Evolutionary conservation across 2,113 vertebrate genomes (phyloP).

Genomic region (Seriola rivoliana): DNA sequence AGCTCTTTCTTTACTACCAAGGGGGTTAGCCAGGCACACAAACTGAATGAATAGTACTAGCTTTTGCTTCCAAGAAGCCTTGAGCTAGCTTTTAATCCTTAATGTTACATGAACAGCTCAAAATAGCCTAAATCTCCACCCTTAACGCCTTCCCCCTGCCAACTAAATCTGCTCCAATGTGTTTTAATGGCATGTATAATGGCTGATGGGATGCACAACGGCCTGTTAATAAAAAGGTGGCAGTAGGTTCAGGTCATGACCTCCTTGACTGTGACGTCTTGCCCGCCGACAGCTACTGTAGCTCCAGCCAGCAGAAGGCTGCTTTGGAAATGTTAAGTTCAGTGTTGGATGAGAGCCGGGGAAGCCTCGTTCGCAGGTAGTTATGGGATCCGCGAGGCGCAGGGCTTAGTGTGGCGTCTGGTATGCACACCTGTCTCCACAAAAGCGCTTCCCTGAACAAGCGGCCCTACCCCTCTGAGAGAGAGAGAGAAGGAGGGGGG

Average conservation of each 20-base stretch:
- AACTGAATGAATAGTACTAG: slow-evolving; percentile 46
- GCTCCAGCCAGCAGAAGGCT: slow-evolving; percentile 18
- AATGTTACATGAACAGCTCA: slow-evolving; percentile 73
- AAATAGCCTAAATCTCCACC: slow-evolving; percentile 73
- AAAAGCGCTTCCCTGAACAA: slow-evolving; percentile 56
- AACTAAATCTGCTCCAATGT: slow-evolving; percentile 43
- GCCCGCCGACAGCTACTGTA: slow-evolving; percentile 36
- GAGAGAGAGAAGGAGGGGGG: slow-evolving; percentile 26
- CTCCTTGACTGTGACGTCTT: slow-evolving; percentile 11
- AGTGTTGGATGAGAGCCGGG: slow-evolving; percentile 53
- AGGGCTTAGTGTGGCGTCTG: slow-evolving; percentile 75
- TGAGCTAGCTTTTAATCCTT: slow-evolving; percentile 72
- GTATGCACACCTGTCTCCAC: slow-evolving; percentile 86
- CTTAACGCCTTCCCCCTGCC: slow-evolving; percentile 32
- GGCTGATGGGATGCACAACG: slow-evolving; percentile 37
- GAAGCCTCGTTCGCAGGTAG: slow-evolving; percentile 67
- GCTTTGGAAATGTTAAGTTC: slow-evolving; percentile 33
- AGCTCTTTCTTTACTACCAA: slow-evolving; percentile 27
- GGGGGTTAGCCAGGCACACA: slow-evolving; percentile 31
- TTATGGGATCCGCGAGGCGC: slow-evolving; percentile 59
- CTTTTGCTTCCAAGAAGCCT: slow-evolving; percentile 68
- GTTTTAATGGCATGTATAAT: slow-evolving; percentile 54
- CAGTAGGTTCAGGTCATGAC: slow-evolving; percentile 55
- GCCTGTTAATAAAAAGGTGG: slow-evolving; percentile 47
- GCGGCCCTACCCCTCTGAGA: slow-evolving; percentile 48